Evolutionary conservation across 2,113 vertebrate species (phyloP).

Genomic region (Azemiops feae): DNA sequence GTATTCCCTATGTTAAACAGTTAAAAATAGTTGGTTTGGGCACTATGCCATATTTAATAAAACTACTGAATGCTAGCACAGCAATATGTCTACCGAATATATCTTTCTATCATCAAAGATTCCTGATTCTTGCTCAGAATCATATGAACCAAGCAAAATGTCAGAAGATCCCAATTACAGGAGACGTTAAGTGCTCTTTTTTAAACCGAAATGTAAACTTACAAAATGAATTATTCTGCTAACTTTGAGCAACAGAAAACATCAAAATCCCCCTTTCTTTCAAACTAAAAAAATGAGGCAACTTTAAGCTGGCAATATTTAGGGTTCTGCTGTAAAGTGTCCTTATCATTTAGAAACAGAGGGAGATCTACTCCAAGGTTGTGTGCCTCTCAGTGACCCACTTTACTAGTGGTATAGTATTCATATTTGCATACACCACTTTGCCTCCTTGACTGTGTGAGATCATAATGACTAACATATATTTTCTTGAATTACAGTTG

Average conservation of each 20-base stretch:
- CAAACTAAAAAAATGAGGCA: slow-evolving; percentile 23
- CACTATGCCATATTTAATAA: neutral
- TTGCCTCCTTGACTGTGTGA: neutral
- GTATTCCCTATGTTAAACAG: neutral
- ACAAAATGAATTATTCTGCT: slow-evolving; percentile 10
- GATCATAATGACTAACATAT: neutral
- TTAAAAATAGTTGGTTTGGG: neutral
- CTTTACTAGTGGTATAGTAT: neutral
- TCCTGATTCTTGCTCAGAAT: neutral
- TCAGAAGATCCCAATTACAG: neutral
- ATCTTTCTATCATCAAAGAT: neutral
- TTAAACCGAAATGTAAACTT: neutral
- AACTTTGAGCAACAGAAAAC: slow-evolving; percentile 37
- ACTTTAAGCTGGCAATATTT: slow-evolving; percentile 22
- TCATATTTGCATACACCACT: neutral
- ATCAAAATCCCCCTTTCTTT: slow-evolving; percentile 31
- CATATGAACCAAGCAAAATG: neutral
- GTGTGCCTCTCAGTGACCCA: neutral
- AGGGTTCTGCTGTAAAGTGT: neutral
- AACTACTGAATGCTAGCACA: neutral
- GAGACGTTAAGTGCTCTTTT: neutral
- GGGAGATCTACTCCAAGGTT: neutral
- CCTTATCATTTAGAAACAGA: neutral
- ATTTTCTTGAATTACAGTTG: neutral
- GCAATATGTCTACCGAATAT: no score